Evolutionary conservation across 2,797 vertebrate species (phyloP), one percentile per base, ranked within the genome.

Genomic region (Chanos chanos): DNA sequence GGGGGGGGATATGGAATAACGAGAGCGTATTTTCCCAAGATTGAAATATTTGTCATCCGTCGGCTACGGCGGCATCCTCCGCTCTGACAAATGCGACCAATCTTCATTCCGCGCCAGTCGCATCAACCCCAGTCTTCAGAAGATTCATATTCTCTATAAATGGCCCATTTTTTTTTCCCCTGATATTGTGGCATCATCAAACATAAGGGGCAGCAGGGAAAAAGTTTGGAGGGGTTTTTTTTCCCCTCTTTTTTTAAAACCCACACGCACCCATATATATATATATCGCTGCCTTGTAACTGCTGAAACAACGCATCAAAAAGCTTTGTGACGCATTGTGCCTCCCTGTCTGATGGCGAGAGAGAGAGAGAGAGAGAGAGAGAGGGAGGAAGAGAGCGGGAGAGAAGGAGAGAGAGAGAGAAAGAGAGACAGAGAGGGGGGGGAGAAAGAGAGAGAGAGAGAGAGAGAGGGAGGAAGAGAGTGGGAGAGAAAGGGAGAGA

Each of bases 361-460:
- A 28, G 44, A 48, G 4, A 28, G 44, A 49, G 7, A 31, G 27
- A 81, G 82, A 65, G 78, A 80, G 80, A 75, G 74, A 74, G 74
- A 74, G 45, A 68, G 66, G 67, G 66, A 75, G 73, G 73, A 77
- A 79, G 77, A 73, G 63, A 77, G 83, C 79, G 30, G 47, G 64
- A 55, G 43, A 63, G 24, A 66, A 50, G 70, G 61, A 31, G 31
- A 53, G 53, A 67, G 70, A 79, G 73, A 74, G 75, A 52, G 30
- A 21, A 80, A 77, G 49, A 57, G 12, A 19, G 9, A 10, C 7
- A 18, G 13, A 7, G 30, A 4, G 12, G 7, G 2, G 2, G 27
- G 6, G 8, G 62, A 61, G 48, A 69, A 77, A 62, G 30, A 19
- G 43, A 61, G 34, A 28, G 48, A 57, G 36, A 63, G 49, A 64